phyloP scores from a whole-genome alignment of 2,113 vertebrate species.

The Glaucomys volans region DNA sequence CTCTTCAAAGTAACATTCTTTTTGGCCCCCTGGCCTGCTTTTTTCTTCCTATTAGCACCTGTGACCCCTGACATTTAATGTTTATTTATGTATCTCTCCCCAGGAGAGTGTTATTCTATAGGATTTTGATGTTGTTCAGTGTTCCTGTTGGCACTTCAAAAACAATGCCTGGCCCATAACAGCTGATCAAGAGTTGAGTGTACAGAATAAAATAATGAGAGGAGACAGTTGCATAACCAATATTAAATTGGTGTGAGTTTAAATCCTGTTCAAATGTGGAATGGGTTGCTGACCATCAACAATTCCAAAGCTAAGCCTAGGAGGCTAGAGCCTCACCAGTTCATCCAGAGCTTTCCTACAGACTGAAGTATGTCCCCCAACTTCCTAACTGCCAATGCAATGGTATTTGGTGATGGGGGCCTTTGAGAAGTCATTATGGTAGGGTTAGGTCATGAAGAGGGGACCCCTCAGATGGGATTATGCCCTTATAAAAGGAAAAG shows the following conservation, averaged over 20 bases:
- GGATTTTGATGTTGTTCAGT: background rate
- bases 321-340: background rate
- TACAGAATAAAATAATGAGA: background rate
- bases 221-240: background rate
- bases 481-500: background rate
- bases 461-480: background rate
- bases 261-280: background rate
- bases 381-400: background rate
- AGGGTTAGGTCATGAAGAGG: background rate
- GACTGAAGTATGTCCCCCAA: background rate
- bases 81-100: background rate
- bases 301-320: background rate
- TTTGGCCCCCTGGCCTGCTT: background rate
- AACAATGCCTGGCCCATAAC: background rate
- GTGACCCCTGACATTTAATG: background rate
- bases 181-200: background rate
- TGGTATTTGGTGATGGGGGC: background rate
- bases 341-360: background rate
- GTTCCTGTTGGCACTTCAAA: background rate
- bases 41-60: background rate
- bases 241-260: background rate
- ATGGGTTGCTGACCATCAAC: background rate
- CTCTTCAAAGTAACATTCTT: background rate
- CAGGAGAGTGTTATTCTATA: background rate
- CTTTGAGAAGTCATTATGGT: background rate